Conservation (phyloP, 2,797 vertebrate genomes). For the Chloroceryle amazona region DNA sequence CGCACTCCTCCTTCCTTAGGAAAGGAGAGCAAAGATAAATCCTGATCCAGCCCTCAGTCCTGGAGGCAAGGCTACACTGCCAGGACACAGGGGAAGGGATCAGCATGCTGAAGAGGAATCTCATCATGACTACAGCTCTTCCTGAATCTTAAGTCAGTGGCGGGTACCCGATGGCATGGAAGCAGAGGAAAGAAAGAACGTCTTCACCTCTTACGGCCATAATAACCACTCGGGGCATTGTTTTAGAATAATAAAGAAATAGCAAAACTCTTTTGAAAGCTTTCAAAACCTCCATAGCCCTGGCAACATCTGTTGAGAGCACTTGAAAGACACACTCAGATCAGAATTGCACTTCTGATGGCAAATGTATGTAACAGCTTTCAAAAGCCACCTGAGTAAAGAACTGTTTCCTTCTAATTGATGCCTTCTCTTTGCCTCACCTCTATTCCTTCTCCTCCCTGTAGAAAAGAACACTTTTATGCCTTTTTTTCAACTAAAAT, state of each 20-base stretch:
- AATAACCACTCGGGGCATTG: neutral
- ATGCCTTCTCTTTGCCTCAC: constrained; percentile 31
- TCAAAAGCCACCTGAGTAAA: constrained; percentile 58
- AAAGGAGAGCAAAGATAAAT: neutral
- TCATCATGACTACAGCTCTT: neutral
- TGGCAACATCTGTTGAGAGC: constrained; percentile 41
- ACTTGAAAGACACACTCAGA: neutral
- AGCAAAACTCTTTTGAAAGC: neutral
- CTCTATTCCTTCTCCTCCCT: neutral
- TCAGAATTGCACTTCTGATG: constrained; percentile 36
- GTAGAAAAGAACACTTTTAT: neutral
- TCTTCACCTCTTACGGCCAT: neutral
- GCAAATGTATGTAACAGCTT: constrained; percentile 51
- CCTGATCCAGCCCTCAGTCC: neutral
- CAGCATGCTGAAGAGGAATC: neutral
- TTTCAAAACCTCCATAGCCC: constrained; percentile 44
- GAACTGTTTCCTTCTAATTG: constrained; percentile 28
- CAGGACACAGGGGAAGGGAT: accelerated
- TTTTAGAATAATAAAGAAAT: neutral
- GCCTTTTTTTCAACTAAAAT: neutral
- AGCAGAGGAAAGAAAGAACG: neutral
- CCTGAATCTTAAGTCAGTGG: neutral
- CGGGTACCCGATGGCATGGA: no score
- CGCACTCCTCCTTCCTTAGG: neutral
- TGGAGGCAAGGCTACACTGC: neutral